Evolutionary conservation across 2,113 vertebrate genomes (phyloP), one percentile per base, ranked within the genome.

Genomic region (Cynocephalus volans): DNA sequence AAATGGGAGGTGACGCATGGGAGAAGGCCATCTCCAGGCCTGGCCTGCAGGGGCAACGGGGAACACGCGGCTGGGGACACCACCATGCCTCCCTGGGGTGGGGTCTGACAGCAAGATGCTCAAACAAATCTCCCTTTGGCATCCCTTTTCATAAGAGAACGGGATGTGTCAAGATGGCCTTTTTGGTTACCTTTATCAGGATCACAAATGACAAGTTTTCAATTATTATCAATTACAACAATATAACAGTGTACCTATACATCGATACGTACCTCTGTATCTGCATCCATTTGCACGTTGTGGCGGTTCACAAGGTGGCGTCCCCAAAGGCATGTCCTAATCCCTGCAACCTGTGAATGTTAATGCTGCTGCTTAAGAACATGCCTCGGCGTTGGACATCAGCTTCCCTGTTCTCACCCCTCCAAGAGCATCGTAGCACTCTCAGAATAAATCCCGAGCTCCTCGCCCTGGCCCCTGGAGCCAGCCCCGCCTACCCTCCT

Each of bases 11-110:
- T 50, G 8, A 31, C 41, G n/a, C 24, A 0, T 2, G n/a, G 36
- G 11, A 33, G 54, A 41, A 33, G 54, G 56, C 60, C 31, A 17
- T 54, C 9, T 23, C 31, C 15, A 15, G 67, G 31, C 54, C 33
- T 48, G 41, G 45, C 45, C 11, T 2, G 19, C 31, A 52, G 56
- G 14, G 41, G 31, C 17, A 62, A 56, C 36, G 11, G 54, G 6
- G 9, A 52, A n/a, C 33, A 14, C 1, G 8, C 3, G 8, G 65
- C 65, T 48, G 23, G 6, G 1, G 11, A 18, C 2, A 13, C 14
- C 0, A 19, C 36, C 2, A 31, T 17, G 28, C 56, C 36, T 19
- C 23, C 17, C 23, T 13, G 45, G 33, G 24, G 28, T 62, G 17
- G 13, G 9, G 45, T 58, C 36, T 21, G 58, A 28, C 0, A 0